Evolutionary conservation across 2,797 vertebrate species (phyloP).

Genomic region (Pangasius sanitwongsei): DNA sequence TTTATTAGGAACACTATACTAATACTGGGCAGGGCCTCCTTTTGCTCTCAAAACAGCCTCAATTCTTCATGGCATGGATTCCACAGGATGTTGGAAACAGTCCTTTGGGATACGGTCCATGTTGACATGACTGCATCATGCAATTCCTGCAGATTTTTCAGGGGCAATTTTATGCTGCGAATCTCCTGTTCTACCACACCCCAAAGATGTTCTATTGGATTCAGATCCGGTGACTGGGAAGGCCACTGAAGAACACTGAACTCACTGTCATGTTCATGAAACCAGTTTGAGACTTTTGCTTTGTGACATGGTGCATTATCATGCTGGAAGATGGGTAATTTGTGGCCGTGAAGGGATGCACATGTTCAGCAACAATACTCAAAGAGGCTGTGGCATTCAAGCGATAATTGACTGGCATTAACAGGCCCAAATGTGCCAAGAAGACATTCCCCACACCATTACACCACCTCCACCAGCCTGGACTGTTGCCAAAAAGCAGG

Average conservation of each 20-base stretch:
- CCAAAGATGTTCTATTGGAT: background rate
- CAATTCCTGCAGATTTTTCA: no score
- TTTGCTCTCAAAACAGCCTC: no score
- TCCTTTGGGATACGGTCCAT: background rate
- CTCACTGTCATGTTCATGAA: background rate
- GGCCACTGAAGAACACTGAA: background rate
- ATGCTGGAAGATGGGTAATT: background rate
- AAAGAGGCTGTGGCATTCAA: background rate
- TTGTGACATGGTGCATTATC: background rate
- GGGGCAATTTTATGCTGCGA: background rate
- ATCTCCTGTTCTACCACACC: background rate
- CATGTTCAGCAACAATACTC: background rate
- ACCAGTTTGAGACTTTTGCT: background rate
- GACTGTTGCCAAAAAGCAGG: background rate
- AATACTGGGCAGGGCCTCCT: no score
- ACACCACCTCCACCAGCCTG: no score
- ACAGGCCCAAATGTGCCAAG: no score
- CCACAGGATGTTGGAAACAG: no score
- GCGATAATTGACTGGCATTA: background rate
- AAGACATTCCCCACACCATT: no score
- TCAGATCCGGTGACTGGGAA: background rate
- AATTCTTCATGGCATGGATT: no score
- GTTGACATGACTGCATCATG: background rate
- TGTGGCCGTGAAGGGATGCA: background rate
- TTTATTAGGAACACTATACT: no score